Base-by-base conservation (phyloP, 2,797 vertebrate genomes). In the Clarias platycephalus region DNA sequence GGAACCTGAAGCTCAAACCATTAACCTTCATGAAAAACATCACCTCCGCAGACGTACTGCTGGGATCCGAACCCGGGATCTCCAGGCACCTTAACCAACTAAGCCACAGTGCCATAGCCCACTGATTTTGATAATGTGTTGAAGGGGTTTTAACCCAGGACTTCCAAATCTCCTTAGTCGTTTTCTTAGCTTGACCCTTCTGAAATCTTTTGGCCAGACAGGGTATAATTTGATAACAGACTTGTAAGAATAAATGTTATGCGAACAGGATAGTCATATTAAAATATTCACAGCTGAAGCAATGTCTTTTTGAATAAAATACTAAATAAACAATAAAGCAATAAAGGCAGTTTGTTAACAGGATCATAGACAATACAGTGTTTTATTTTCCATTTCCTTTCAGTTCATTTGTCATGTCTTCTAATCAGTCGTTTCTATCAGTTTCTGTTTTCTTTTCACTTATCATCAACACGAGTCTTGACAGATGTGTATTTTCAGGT, bases 401-500 rank as follows among this genome's bases (percentile, higher is more conserved):
- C 57, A 28, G 16, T 24, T 67, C 49, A 66, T 77, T 67, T 78
- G 60, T 84, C 53, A 77, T 20, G 40, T 57, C 31, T 53, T 34
- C 13, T 80, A 84, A 84, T 79, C 55, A 72, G 55, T 49, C 18
- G 53, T 71, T 24, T 68, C 28, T 24, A 60, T 78, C 75, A 6
- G 15, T 58, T 44, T 26, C 55, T 83, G 40, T 34, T 57, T 81
- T 83, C n/a, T 83, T 67, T 72, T 24, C n/a, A 67, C 40, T 70
- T 66, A 72, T 12, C 31, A 58, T n/a, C 31, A 80, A 82, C 74
- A 82, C 63, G 76, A 64, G 63, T 55, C 81, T 74, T 80, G 85
- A 83, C 81, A 86, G 81, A 72, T 84, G 26, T 80, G 81, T 71
- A 34, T 57, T 81, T 81, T 57, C 81, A 86, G 81, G 75, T 83